A percentile compares a stretch with the other conserved stretches of the same genome.
phyloP scores from a whole-genome alignment of 2,113 vertebrate species.

The Telmatochromis sp. region DNA sequence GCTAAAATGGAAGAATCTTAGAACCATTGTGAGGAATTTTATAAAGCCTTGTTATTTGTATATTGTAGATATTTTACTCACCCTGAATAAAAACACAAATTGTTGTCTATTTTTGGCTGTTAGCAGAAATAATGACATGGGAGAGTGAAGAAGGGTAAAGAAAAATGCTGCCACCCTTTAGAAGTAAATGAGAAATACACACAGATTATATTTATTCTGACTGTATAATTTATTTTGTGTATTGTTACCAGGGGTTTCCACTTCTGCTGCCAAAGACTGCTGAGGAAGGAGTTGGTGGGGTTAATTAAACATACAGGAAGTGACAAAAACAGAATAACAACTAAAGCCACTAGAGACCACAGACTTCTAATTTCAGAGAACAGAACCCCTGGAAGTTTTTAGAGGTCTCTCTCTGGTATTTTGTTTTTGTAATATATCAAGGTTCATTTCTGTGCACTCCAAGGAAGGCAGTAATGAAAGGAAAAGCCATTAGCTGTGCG shows the following conservation, averaged over 20 bases:
- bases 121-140: background rate
- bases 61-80: background rate
- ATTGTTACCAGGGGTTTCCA: background rate
- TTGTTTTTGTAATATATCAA: background rate
- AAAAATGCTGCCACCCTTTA: background rate
- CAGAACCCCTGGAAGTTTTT: background rate
- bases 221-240: background rate
- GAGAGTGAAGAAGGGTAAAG: background rate
- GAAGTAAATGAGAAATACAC: background rate
- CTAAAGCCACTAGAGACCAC: background rate
- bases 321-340: slow-evolving; percentile 22
- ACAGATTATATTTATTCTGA: background rate
- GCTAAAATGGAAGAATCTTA: background rate
- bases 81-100: background rate
- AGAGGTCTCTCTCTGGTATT: background rate
- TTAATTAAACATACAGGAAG: slow-evolving; percentile 53
- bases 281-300: background rate
- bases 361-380: background rate
- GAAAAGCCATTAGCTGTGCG: slow-evolving; percentile 57
- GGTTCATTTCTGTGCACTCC: slow-evolving; percentile 15
- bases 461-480: slow-evolving; percentile 55
- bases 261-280: background rate
- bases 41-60: background rate
- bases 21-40: background rate
- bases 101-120: background rate